Evolutionary conservation across 1,140 invertebrate genomes (phyloP).

Genomic region (Goniozus legneri): DNA sequence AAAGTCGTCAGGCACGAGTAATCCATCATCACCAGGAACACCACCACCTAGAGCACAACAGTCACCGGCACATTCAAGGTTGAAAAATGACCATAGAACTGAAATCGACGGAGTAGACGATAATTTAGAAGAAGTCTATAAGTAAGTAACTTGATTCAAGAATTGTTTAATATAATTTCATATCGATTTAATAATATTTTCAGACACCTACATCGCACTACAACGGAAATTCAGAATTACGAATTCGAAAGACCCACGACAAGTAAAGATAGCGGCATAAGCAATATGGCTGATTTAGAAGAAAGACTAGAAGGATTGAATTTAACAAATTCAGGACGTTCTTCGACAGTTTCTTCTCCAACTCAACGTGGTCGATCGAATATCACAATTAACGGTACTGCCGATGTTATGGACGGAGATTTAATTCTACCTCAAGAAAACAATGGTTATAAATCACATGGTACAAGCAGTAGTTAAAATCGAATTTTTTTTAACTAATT

Average conservation of each 20-base stretch:
- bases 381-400: slow-evolving; percentile 47
- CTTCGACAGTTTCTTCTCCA: slow-evolving; percentile 52
- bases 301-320: slow-evolving; percentile 58
- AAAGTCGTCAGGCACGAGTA: slow-evolving; percentile 59
- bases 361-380: slow-evolving; percentile 48
- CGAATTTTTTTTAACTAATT: too few relatives aligned
- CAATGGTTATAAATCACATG: slow-evolving; percentile 49
- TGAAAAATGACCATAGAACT: slow-evolving; percentile 28
- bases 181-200: slow-evolving; percentile 1
- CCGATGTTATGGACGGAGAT: slow-evolving; percentile 49
- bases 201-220: slow-evolving; percentile 80
- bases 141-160: slow-evolving; percentile 40
- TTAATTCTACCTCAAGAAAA: slow-evolving; percentile 50
- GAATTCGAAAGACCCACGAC: slow-evolving; percentile 77
- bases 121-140: slow-evolving; percentile 80
- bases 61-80: slow-evolving; percentile 41
- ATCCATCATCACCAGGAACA: slow-evolving; percentile 53
- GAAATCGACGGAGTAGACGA: slow-evolving; percentile 58
- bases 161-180: slow-evolving; percentile 1
- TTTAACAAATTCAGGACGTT: slow-evolving; percentile 49
- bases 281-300: slow-evolving; percentile 70
- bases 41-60: slow-evolving; percentile 46
- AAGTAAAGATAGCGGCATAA: slow-evolving; percentile 86
- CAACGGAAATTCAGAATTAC: slow-evolving; percentile 90
- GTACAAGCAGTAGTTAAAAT: too few relatives aligned